A percentile compares a stretch with the other conserved stretches of the same genome.
Evolutionary conservation across 2,113 vertebrate species (phyloP).

Genomic region (Speoplatyrhinus poulsoni): DNA sequence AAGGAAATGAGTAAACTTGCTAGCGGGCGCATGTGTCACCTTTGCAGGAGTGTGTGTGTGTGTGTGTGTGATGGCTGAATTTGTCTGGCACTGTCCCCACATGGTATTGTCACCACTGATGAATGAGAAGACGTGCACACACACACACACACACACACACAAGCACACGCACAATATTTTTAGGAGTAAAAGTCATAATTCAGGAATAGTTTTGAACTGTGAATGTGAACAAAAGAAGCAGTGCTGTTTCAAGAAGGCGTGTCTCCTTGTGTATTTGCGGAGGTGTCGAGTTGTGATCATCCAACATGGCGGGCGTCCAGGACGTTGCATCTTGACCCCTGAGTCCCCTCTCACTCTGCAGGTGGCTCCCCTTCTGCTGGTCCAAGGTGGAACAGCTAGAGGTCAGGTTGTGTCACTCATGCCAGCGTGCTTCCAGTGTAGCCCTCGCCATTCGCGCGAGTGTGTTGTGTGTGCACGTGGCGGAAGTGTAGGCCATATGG

Average conservation of each 20-base stretch:
- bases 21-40: slow-evolving; percentile 66
- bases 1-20: slow-evolving; percentile 62
- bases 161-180: neutral
- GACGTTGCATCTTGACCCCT: slow-evolving; percentile 69
- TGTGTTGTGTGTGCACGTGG: neutral
- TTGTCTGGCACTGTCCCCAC: slow-evolving; percentile 59
- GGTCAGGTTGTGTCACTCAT: slow-evolving; percentile 72
- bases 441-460: slow-evolving; percentile 4
- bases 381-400: slow-evolving; percentile 68
- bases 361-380: slow-evolving; percentile 72
- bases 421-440: slow-evolving; percentile 40
- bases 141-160: slow-evolving; percentile 7
- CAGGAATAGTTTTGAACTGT: neutral
- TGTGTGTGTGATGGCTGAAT: slow-evolving; percentile 48
- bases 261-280: neutral
- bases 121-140: slow-evolving; percentile 40
- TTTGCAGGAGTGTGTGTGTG: slow-evolving; percentile 52
- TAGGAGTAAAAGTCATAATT: neutral
- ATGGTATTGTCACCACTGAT: slow-evolving; percentile 64
- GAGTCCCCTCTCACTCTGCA: slow-evolving; percentile 61
- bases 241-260: neutral
- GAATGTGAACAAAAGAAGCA: neutral
- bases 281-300: slow-evolving; percentile 23
- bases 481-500: slow-evolving; percentile 64
- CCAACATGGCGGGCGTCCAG: slow-evolving; percentile 60